phyloP scores from a whole-genome alignment of 1,140 invertebrate species.

The Atta colombica region DNA sequence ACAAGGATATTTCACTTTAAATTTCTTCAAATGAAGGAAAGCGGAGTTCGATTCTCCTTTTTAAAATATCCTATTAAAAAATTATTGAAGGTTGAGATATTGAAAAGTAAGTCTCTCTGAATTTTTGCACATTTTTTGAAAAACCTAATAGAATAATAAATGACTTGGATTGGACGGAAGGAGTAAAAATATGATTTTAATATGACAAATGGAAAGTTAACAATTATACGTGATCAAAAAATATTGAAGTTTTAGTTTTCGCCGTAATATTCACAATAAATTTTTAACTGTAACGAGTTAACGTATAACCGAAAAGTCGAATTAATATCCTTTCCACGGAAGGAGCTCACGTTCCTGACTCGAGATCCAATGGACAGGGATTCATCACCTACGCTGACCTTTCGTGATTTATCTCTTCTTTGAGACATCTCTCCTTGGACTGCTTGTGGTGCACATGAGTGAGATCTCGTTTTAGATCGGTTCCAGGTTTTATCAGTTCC shows the following conservation, averaged over 20 bases:
- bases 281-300: neutral
- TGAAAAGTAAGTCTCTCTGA: no score
- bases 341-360: neutral
- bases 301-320: neutral
- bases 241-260: neutral
- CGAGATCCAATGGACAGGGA: conserved; percentile 31
- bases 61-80: no score
- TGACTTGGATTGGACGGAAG: no score
- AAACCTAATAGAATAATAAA: no score
- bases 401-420: conserved; percentile 57
- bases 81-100: no score
- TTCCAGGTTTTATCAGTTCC: conserved; percentile 35
- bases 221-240: neutral
- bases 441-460: conserved; percentile 6
- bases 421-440: neutral
- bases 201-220: neutral
- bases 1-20: no score
- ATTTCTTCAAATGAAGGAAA: no score
- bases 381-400: conserved; percentile 55
- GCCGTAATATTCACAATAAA: neutral
- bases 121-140: no score
- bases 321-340: conserved; percentile 15
- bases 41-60: no score
- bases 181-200: no score
- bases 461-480: conserved; percentile 47